Base-by-base conservation (phyloP, 2,797 vertebrate genomes). In the Pantherophis alleghaniensis region DNA sequence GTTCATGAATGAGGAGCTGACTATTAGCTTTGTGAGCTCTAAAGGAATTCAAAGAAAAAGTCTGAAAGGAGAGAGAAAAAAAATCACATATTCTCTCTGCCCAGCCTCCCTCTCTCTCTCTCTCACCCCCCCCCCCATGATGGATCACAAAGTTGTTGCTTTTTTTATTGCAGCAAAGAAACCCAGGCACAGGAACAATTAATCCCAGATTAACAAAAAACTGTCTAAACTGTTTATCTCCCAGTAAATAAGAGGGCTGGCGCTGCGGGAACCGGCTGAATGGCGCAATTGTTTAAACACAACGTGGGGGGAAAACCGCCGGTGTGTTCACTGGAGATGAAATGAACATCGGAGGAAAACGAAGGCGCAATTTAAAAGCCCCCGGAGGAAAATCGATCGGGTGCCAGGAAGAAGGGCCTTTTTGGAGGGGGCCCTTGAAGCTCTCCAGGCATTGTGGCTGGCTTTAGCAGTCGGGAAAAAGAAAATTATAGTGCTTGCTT, bases 331-430 rank as follows among this genome's bases (percentile, higher is more conserved):
- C 96, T 95, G 95, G 97, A 97, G 98, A 98, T 95, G 97, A 98
- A 98, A 98, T 97, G 98, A 97, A 97, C 97, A 95, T 97, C 97
- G 97, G 97, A 97, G 97, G 94, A 97, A 98, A 98, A 98, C 97
- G 98, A 98, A 98, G 97, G 98, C 97, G 97, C 97, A 98, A 98
- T 98, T 98, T 98, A 98, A 98, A 98, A 98, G 97, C 97, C 97
- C 97, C 98, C 97, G 97, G 97, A 98, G 96, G 97, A 97, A 98
- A 98, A 98, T 98, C 98, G 98, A 98, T 98, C 98, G 96, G 95
- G 93, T 94, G 97, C 97, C 95, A 97, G 95, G 96, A 97, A 96
- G 95, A 96, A 93, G 93, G 96, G 98, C 96, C 97, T 28, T 24
- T 4, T 5, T 26, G 26, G 37, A 69, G 74, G 37, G 98, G 97